phyloP scores from a whole-genome alignment of 2,797 vertebrate genomes.

The Eulemur rubriventer region DNA sequence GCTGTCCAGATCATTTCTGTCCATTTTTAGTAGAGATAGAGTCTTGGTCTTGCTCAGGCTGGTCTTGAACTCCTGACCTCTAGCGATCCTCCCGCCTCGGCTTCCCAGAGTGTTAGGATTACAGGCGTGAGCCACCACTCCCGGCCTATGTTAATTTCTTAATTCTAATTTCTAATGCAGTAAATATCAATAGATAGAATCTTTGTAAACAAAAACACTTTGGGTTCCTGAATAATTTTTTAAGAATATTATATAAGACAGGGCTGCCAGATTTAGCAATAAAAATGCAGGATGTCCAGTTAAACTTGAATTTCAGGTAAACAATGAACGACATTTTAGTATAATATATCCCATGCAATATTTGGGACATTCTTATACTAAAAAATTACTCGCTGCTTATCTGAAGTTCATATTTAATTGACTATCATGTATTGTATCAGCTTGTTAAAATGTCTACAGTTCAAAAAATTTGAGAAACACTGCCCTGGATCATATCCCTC shows the following conservation, averaged over 20 bases:
- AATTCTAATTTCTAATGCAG: neutral
- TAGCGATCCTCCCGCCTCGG: no score
- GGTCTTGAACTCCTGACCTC: no score
- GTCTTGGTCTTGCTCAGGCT: no score
- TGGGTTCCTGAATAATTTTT: slow-evolving; percentile 1
- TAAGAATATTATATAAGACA: neutral
- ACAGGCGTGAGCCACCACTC: no score
- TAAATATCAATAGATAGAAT: neutral
- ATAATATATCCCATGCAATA: neutral
- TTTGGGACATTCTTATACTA: neutral
- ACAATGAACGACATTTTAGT: neutral
- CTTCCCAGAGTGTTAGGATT: no score
- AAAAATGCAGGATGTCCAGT: neutral
- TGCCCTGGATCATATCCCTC: neutral
- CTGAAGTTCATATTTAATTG: neutral
- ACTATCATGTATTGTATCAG: neutral
- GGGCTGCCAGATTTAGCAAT: neutral
- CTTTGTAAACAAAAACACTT: neutral
- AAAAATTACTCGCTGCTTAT: neutral
- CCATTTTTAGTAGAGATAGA: no score
- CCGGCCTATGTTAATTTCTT: neutral
- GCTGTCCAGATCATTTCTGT: no score
- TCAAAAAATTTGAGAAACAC: neutral
- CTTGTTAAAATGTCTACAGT: neutral
- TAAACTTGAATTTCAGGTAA: neutral